Percentiles rank a stretch among this genome's conserved stretches.
phyloP scores from a whole-genome alignment of 2,113 vertebrate species.

The Notarius quadriscutis region DNA sequence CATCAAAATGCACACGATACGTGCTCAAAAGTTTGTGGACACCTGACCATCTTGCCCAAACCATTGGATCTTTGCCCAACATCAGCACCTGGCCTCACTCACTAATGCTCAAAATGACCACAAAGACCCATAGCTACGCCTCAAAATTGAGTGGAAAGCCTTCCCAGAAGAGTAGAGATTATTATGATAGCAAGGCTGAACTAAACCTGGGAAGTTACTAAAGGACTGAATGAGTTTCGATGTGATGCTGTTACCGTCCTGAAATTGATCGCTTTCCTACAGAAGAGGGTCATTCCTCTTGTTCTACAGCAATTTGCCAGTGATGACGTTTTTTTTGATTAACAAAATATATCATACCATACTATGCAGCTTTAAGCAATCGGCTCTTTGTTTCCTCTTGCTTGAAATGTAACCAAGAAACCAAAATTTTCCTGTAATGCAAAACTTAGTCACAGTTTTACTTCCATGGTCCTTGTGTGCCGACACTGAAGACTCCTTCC shows the following conservation, averaged over 20 bases:
- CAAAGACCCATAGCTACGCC: no score
- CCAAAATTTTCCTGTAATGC: background rate
- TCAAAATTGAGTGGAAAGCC: no score
- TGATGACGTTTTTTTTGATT: background rate
- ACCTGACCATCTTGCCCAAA: background rate
- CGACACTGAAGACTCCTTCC: no score
- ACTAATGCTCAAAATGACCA: no score
- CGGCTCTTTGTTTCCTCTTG: background rate
- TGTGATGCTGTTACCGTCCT: background rate
- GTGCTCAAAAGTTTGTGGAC: background rate
- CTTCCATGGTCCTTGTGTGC: background rate
- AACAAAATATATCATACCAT: background rate
- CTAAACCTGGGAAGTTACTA: background rate
- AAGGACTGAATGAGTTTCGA: no score
- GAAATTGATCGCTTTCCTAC: background rate
- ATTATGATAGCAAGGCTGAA: background rate
- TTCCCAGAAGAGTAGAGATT: no score
- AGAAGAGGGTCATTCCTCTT: background rate
- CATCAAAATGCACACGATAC: no score
- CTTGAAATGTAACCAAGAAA: background rate
- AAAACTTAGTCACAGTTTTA: background rate
- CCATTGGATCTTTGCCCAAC: background rate
- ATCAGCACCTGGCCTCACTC: background rate
- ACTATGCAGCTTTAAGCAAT: background rate
- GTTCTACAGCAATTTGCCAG: background rate